Evolutionary conservation across 2,888 invertebrate genomes (phyloP).

Genomic region (Agrotis exclamationis): DNA sequence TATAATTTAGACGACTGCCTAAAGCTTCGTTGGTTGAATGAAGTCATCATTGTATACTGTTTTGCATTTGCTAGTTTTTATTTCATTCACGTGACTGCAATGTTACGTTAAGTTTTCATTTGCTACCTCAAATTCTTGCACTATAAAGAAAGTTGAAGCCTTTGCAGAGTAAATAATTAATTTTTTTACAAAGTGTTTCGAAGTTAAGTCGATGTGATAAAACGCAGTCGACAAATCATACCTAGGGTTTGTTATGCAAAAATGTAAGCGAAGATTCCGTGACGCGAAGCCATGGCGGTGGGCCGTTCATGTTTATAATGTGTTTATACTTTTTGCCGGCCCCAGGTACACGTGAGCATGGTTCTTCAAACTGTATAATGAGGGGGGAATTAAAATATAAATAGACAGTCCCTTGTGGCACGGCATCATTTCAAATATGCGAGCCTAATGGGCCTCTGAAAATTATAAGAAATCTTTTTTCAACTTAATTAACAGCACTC

Average conservation of each 20-base stretch:
- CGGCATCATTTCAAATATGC: slow-evolving; percentile 49
- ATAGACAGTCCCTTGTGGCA: slow-evolving; percentile 61
- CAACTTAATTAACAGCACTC: slow-evolving; percentile 76
- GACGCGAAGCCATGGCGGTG: slow-evolving; percentile 82
- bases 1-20: slow-evolving; percentile 90
- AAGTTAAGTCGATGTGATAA: slow-evolving; percentile 75
- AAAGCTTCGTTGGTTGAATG: slow-evolving; percentile 86
- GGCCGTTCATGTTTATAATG: slow-evolving; percentile 83
- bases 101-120: slow-evolving; percentile 42
- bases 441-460: slow-evolving; percentile 51
- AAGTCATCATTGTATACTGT: slow-evolving; percentile 83
- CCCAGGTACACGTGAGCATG: slow-evolving; percentile 76
- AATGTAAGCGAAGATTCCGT: slow-evolving; percentile 88
- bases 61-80: slow-evolving; percentile 61
- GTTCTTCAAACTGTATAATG: slow-evolving; percentile 75
- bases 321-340: slow-evolving; percentile 84
- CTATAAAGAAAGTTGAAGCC: slow-evolving; percentile 42
- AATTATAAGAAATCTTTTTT: slow-evolving; percentile 59
- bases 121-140: slow-evolving; percentile 40
- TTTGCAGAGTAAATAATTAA: slow-evolving; percentile 57
- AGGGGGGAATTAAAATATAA: slow-evolving; percentile 76
- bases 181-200: slow-evolving; percentile 69
- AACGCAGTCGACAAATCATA: slow-evolving; percentile 82
- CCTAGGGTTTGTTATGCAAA: slow-evolving; percentile 86
- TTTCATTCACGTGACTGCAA: slow-evolving; percentile 44